Base-by-base conservation (phyloP, 2,113 vertebrate species). In the Athene noctua region DNA sequence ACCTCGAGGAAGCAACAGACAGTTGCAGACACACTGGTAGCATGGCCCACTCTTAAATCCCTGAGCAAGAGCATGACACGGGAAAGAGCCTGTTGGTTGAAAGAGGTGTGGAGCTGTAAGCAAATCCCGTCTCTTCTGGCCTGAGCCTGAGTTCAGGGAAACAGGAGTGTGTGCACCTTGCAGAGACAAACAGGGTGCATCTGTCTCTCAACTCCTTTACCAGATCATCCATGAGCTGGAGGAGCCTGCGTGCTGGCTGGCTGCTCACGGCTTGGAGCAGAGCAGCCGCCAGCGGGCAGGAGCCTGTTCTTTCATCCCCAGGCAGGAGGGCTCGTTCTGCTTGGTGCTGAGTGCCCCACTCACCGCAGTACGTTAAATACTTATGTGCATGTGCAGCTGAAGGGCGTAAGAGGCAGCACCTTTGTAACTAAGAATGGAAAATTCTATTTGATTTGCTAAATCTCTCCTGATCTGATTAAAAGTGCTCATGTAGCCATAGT, bases 281-380 rank as follows among this genome's bases (percentile, higher is more conserved):
- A 75, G 49, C 44, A 32, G 29, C 72, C 20, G 1, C 15, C 36
- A 21, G 14, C 1, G 2, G 57, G 40, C 15, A 73, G 51, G 30
- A 34, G 16, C 30, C 27, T 47, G 16, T 49, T 32, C 59, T 2
- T 2, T 22, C 32, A 16, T 58, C 13, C 21, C 29, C 8, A 10
- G 19, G 46, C 55, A 65, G 62, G 26, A 77, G 70, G 62, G 26
- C n/a, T 61, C 26, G 19, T 79, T 49, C 54, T 83, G 71, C 58
- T 22, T 2, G n/a, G 52, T 71, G 27, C 71, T 23, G 30, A 61
- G 77, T 6, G 19, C 26, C 63, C 1, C 4, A 7, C 32, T 51
- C 68, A 2, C 32, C 2, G 0, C 2, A 46, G 20, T 23, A 11
- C 2, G 0, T 27, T 14, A 5, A 25, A 16, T 7, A 13, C 30